Conservation (phyloP, 1,140 invertebrate genomes). For the Anadara kagoshimensis region DNA sequence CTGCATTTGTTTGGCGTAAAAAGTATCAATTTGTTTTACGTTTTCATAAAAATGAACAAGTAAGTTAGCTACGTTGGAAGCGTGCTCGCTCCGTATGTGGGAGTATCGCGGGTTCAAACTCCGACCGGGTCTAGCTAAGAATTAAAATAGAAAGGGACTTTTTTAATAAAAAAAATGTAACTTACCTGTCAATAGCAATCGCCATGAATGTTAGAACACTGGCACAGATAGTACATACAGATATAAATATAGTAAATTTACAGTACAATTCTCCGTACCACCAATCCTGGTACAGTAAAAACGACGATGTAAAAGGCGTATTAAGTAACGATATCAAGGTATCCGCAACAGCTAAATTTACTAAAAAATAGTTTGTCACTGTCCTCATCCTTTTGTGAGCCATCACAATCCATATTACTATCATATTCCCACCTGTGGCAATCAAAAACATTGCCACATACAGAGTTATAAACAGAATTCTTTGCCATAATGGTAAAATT, state of each 20-base stretch:
- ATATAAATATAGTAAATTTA: slow-evolving; percentile 91
- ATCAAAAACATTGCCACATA: slow-evolving; percentile 92
- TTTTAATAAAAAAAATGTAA: no score
- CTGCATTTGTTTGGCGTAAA: no score
- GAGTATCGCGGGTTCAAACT: no score
- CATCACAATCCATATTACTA: slow-evolving; percentile 96
- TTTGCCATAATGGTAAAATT: slow-evolving; percentile 63
- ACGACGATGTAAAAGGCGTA: slow-evolving; percentile 94
- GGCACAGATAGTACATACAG: slow-evolving; percentile 89
- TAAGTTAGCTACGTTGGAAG: no score
- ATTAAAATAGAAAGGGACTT: no score
- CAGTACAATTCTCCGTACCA: slow-evolving; percentile 90
- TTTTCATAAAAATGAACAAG: no score
- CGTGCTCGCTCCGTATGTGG: no score
- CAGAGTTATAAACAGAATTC: slow-evolving; percentile 58
- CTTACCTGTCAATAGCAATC: slow-evolving; percentile 95
- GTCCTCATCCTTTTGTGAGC: slow-evolving; percentile 91
- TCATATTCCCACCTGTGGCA: slow-evolving; percentile 93
- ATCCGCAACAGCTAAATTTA: slow-evolving; percentile 95
- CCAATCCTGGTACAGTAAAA: slow-evolving; percentile 87
- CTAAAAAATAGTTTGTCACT: slow-evolving; percentile 96
- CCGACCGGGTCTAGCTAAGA: no score
- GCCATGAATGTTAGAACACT: slow-evolving; percentile 95
- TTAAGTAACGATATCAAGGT: slow-evolving; percentile 93
- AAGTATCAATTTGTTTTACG: no score